A percentile compares a stretch with the other conserved stretches of the same genome.
Evolutionary conservation across 2,888 invertebrate genomes (phyloP).

Genomic region (Amiota communis): DNA sequence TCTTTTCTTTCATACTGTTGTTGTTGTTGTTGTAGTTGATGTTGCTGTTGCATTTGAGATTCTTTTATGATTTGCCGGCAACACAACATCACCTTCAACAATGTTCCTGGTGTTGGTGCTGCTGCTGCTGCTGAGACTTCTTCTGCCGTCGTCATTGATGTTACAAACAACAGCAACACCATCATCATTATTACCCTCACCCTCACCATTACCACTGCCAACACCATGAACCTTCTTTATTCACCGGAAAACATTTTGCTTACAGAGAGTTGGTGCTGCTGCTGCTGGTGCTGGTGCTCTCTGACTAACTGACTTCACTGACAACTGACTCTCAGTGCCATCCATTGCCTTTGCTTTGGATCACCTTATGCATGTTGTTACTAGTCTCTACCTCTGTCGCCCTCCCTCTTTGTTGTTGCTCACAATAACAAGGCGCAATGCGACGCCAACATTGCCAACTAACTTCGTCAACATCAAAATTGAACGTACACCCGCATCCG

Average conservation of each 20-base stretch:
- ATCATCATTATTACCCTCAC: no score
- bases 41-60: constrained; percentile 29
- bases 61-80: constrained; percentile 65
- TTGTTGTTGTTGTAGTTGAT: background rate
- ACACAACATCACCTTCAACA: background rate
- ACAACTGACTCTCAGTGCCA: background rate
- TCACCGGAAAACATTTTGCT: constrained; percentile 54
- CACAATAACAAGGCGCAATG: no score
- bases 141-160: background rate
- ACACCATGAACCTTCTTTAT: constrained; percentile 36
- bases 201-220: no score
- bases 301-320: background rate
- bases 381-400: no score
- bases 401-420: no score
- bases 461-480: no score
- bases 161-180: no score
- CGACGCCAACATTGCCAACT: no score
- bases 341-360: background rate
- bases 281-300: constrained; percentile 32
- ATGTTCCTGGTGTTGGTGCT: no score
- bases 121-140: constrained; percentile 37
- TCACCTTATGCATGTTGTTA: no score
- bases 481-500: no score
- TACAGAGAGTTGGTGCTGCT: constrained; percentile 33
- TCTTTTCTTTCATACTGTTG: constrained; percentile 23